Conservation (phyloP, 2,797 vertebrate genomes). For the Ibycter americanus region DNA sequence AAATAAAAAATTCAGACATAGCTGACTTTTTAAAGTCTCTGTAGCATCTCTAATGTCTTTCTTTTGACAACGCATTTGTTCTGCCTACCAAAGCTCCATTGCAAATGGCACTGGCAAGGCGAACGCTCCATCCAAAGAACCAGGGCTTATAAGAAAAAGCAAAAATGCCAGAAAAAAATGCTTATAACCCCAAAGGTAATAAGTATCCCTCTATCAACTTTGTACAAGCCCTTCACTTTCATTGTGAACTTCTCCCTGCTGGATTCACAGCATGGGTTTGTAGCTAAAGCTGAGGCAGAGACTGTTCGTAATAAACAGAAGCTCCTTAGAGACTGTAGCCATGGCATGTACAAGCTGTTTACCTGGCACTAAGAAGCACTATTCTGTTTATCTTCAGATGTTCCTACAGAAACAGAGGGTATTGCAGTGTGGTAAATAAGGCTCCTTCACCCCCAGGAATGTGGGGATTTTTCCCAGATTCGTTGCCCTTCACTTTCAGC, state of each 20-base stretch:
- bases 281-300: constrained; percentile 31
- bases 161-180: constrained; percentile 37
- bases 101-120: constrained; percentile 70
- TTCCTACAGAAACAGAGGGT: constrained; percentile 52
- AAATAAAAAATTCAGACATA: background rate
- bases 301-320: constrained; percentile 67
- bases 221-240: constrained; percentile 33
- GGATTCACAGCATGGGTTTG: constrained; percentile 32
- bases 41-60: background rate
- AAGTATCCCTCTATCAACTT: constrained; percentile 45
- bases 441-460: background rate
- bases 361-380: constrained; percentile 53
- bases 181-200: constrained; percentile 40
- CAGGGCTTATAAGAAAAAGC: constrained; percentile 52
- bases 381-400: constrained; percentile 47
- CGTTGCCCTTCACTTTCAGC: background rate
- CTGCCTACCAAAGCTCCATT: constrained; percentile 70
- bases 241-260: background rate
- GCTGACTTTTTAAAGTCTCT: background rate
- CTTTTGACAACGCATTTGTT: background rate
- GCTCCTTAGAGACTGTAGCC: constrained; percentile 77
- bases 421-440: constrained; percentile 30
- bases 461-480: background rate
- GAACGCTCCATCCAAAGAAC: constrained; percentile 60
- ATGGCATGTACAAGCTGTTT: constrained; percentile 62